Percentiles rank a stretch among this genome's conserved stretches.
Conservation (phyloP, 2,113 vertebrate genomes). For the Caretta caretta region DNA sequence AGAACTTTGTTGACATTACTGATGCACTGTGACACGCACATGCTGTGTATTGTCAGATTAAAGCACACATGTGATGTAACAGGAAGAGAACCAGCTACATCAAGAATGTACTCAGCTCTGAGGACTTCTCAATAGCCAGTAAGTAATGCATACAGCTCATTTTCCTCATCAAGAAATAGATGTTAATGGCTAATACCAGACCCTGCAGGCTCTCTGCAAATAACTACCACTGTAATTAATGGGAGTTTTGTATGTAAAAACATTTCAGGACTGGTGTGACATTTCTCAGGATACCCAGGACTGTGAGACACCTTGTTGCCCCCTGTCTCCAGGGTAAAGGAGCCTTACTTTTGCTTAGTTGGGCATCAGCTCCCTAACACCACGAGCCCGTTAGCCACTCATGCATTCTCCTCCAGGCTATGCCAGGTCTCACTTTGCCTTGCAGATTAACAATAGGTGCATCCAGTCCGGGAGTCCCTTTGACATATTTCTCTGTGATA, state of each 20-base stretch:
- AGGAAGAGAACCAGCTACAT: neutral
- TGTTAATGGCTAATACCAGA: constrained; percentile 27
- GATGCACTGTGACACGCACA: neutral
- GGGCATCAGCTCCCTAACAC: neutral
- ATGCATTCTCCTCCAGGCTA: neutral
- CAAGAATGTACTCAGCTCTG: neutral
- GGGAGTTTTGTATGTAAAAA: constrained; percentile 1
- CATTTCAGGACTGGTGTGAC: neutral
- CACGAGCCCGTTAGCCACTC: neutral
- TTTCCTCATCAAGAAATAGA: neutral
- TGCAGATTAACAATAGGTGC: neutral
- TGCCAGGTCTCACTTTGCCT: neutral
- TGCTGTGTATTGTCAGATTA: neutral
- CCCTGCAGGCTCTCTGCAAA: constrained; percentile 11
- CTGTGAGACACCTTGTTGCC: neutral
- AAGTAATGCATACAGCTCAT: neutral
- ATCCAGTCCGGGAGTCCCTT: neutral
- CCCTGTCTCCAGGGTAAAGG: neutral
- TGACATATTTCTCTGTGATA: neutral
- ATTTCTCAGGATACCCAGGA: neutral
- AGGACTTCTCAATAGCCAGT: neutral
- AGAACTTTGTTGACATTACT: neutral
- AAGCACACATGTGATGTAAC: neutral
- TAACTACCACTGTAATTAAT: constrained; percentile 24
- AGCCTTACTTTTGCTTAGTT: neutral